Evolutionary conservation across 2,113 vertebrate species (phyloP), one percentile per base, ranked within the genome.

Genomic region (Aphyosemion australe): DNA sequence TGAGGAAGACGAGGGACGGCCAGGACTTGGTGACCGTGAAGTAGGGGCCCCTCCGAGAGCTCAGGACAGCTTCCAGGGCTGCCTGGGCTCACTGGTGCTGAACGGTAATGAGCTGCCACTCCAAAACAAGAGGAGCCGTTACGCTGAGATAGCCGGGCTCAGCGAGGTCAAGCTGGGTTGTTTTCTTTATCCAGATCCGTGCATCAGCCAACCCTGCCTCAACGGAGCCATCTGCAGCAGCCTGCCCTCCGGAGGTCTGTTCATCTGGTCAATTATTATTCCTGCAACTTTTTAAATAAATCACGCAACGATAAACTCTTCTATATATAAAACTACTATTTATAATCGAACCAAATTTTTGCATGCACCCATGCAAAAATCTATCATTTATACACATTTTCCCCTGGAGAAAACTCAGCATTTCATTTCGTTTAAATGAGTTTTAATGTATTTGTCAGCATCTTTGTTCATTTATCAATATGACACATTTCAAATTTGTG

Each of bases 41-140:
- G 88, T 85, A 42, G 92, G 92, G 53, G 92, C 83, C 32, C 92
- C 90, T 0, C 94, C 95, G 0, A 94, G 93, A 84, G 94, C 94
- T 34, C 88, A 95, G 85, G 93, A 94, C 0, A 97, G 97, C 53
- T 97, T 99, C 85, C 96, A 96, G 84, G 97, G 97, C 55, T 99
- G 97, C 90, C 90, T 98, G 87, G 94, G 94, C 65, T 94, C 95
- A 0, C 90, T 98, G 60, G 84, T 94, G 78, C 90, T 99, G 8
- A 98, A 98, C 0, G 91, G 93, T 53, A 94, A 96, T 0, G 95
- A 97, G 61, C 92, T 99, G 85, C 96, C 95, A 0, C 94, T 98
- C 7, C 95, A 97, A 55, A 97, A 97, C 86, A 96, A 96, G 84
- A 94, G 95, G 71, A 97, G 95, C 89, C 95, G 90, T 72, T 95